A percentile compares a stretch with the other conserved stretches of the same genome.
phyloP scores from a whole-genome alignment of 2,888 invertebrate genomes.

The Macrosiphum euphorbiae region DNA sequence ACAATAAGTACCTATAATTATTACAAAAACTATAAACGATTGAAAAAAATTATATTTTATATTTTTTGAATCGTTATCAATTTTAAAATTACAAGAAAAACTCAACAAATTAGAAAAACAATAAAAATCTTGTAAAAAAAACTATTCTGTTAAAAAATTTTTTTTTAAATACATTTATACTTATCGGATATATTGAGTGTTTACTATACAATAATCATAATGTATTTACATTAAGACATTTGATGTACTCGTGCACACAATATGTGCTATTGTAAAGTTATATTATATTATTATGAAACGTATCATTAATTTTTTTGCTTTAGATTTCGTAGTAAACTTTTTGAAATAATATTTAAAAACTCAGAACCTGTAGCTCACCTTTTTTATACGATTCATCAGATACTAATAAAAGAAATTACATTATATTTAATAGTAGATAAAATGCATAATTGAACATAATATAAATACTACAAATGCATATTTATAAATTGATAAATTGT shows the following conservation, averaged over 20 bases:
- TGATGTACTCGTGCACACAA: neutral
- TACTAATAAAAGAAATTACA: neutral
- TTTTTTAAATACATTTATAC: neutral
- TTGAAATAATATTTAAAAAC: neutral
- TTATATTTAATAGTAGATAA: neutral
- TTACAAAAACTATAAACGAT: neutral
- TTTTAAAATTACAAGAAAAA: neutral
- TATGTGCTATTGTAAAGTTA: neutral
- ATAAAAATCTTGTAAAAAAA: neutral
- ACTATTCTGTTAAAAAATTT: neutral
- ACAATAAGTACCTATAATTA: neutral
- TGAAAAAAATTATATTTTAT: neutral
- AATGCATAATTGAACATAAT: neutral
- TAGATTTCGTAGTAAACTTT: neutral
- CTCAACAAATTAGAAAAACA: neutral
- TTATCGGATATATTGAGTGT: neutral
- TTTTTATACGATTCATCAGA: neutral
- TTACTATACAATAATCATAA: neutral
- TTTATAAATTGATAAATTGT: neutral
- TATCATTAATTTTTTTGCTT: neutral
- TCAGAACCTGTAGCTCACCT: neutral
- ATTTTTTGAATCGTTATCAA: neutral
- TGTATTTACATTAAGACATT: neutral
- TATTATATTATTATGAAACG: neutral
- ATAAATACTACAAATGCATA: neutral